Base-by-base conservation (phyloP, 2,888 invertebrate genomes). In the Cistogaster globosa region DNA sequence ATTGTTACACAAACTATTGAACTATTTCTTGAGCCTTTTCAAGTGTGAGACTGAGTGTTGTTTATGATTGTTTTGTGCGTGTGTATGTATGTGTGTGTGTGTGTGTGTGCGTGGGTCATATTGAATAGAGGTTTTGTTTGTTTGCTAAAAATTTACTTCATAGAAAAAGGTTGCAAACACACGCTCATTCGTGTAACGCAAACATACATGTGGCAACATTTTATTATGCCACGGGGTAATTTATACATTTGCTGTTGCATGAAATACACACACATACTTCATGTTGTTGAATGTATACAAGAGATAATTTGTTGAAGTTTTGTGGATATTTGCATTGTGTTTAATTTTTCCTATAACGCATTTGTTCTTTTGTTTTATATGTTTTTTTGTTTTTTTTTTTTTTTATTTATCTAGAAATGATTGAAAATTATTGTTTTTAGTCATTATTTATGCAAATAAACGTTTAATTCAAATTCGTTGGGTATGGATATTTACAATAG, bases 1-100 rank as follows among this genome's bases (percentile, higher is more conserved):
- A 75, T 72, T 82, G 85, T 85, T 65, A 85, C 85, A 85, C 85
- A 82, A 85, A 82, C 85, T 82, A 82, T 85, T 85, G 85, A 85
- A 85, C 85, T 79, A 85, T 82, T 85, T 85, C 81, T 71, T 55
- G 36, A 69, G 18, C 32, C 53, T 75, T 63, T 58, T 57, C 26
- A 42, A 38, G 22, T 75, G 65, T 45, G 55, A 20, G 45, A 68
- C 26, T 55, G 14, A 16, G 36, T 42, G 53, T 42, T 36, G 45
- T 58, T 20, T 12, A 36, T 32, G 1, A 7, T 32, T 32, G 32
- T 2, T 32, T 32, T 36, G 32, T 58, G 32, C 14, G 48, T 32
- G 5, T 22, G 16, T 20, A 22, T 18, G 6, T 26, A 14, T 20
- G 38, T 62, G n/a, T 20, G 22, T 63, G 55, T 68, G n/a, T 55